Evolutionary conservation across 2,797 vertebrate genomes (phyloP).

Genomic region (Myotis planiceps): DNA sequence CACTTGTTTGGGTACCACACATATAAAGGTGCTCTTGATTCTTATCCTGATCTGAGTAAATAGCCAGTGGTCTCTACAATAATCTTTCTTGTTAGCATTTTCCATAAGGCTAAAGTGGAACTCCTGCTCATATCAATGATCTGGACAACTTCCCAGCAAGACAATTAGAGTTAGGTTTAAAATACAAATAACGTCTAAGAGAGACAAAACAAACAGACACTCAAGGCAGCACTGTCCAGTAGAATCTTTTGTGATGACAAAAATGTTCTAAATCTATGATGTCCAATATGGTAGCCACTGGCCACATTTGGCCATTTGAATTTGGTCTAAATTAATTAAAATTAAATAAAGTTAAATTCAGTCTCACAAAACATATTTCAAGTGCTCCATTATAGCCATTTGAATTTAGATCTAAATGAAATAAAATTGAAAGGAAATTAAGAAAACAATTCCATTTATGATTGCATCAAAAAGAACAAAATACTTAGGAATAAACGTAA

Average conservation of each 20-base stretch:
- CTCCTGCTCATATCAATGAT: not conserved
- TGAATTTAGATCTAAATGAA: constrained; percentile 1
- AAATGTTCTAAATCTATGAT: not conserved
- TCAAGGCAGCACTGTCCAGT: not conserved
- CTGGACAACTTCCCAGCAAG: not conserved
- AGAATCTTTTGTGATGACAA: not conserved
- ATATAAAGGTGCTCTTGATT: not conserved
- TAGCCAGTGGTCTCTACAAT: not conserved
- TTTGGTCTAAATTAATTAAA: constrained; percentile 17
- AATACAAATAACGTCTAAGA: not conserved
- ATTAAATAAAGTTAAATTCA: not conserved
- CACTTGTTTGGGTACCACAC: not conserved
- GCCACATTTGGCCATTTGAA: not conserved
- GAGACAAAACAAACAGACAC: not conserved
- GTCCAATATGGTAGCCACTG: not conserved
- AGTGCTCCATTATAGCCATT: not conserved
- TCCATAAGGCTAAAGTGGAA: not conserved
- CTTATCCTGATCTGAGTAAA: not conserved
- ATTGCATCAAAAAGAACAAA: constrained; percentile 7
- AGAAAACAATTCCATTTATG: not conserved
- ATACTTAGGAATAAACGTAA: not conserved
- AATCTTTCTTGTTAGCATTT: not conserved
- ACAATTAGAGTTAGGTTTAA: not conserved
- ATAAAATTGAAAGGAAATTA: not conserved
- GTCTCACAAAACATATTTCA: not conserved